Conservation (phyloP, 2,113 vertebrate species). For the Peromyscus maniculatus region DNA sequence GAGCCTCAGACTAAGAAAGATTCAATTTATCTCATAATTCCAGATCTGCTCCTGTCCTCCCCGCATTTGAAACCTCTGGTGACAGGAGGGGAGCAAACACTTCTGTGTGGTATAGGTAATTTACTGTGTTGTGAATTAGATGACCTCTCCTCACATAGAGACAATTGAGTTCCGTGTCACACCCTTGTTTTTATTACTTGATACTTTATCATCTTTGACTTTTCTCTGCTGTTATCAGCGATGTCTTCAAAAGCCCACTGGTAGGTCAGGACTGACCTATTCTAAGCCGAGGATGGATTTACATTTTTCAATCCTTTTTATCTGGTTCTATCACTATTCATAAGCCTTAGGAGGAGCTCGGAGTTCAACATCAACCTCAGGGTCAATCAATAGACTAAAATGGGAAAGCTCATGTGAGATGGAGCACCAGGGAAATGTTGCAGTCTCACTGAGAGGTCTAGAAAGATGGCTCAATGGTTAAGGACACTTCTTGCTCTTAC, state of each 20-base stretch:
- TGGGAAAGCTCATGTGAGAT: background rate
- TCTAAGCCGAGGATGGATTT: conserved; percentile 64
- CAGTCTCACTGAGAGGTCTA: background rate
- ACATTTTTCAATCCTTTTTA: conserved; percentile 73
- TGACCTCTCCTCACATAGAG: conserved; percentile 81
- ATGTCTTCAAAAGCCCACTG: conserved; percentile 78
- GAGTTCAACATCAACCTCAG: background rate
- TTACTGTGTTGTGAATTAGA: conserved; percentile 82
- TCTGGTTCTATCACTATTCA: conserved; percentile 66
- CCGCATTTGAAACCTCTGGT: conserved; percentile 84
- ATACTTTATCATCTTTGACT: conserved; percentile 71
- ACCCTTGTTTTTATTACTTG: conserved; percentile 56
- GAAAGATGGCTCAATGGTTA: background rate
- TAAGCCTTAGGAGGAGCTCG: background rate
- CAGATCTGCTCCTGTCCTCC: conserved; percentile 76
- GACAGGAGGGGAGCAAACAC: conserved; percentile 82
- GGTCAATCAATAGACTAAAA: conserved; percentile 1
- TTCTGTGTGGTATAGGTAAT: conserved; percentile 77
- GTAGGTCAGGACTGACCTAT: conserved; percentile 79
- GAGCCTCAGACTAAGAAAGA: conserved; percentile 83
- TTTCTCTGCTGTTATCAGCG: conserved; percentile 84
- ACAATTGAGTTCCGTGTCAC: conserved; percentile 67
- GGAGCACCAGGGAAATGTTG: background rate
- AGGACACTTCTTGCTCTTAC: background rate
- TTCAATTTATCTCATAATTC: conserved; percentile 88